Conservation (phyloP, 2,797 vertebrate genomes). For the Mormyrus hasselquistii region DNA sequence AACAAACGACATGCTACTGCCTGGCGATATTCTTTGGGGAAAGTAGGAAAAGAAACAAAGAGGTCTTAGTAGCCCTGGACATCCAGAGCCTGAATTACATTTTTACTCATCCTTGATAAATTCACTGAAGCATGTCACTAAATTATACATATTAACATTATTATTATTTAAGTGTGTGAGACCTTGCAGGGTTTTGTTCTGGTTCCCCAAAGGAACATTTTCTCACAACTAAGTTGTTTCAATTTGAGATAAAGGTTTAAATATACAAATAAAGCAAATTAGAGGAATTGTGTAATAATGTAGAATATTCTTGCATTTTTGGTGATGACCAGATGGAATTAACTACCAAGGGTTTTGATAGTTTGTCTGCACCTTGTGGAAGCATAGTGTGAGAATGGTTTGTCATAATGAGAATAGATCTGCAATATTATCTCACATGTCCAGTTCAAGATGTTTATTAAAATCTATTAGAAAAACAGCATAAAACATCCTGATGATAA, state of each 20-base stretch:
- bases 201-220: background rate
- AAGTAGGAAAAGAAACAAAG: background rate
- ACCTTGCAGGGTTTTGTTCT: background rate
- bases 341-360: background rate
- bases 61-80: background rate
- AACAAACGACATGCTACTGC: constrained; percentile 45
- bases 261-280: background rate
- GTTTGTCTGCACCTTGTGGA: background rate
- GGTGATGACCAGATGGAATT: background rate
- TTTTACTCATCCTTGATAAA: background rate
- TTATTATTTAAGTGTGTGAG: background rate
- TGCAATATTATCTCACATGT: background rate
- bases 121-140: background rate
- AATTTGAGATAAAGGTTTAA: background rate
- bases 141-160: background rate
- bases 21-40: constrained; percentile 22
- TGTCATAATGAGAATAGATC: background rate
- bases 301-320: background rate
- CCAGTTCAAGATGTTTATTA: background rate
- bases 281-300: background rate
- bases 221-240: background rate
- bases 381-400: background rate
- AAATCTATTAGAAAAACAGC: background rate
- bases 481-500: background rate
- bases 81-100: background rate